Base-by-base conservation (phyloP, 1,140 invertebrate species). In the Cotesia glomerata region DNA sequence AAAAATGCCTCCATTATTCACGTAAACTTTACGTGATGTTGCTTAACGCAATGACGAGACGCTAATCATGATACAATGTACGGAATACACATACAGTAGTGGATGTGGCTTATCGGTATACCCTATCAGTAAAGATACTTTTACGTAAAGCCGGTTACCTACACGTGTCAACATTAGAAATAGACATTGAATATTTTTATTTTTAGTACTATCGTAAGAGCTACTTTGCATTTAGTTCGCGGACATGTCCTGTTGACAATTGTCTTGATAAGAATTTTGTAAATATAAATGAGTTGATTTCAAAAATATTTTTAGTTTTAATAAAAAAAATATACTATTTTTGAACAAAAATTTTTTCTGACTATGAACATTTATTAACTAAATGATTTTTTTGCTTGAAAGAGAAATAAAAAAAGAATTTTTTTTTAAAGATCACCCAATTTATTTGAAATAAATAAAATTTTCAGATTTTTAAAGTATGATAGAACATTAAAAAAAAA, bases 1-100 rank as follows among this genome's bases (percentile, higher is more conserved):
- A 58, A 73, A 61, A 75, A 74, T 76, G 74, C 81, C 83, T 84
- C 75, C 81, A 84, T 84, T 83, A 84, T 84, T 84, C 81, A 83
- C 63, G 69, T 59, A 59, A 65, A 16, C 14, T 39, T 58, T 72
- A 63, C 56, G 54, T 26, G 26, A 26, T 26, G 26, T 58, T 75
- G 73, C 81, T 78, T 80, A 77, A 81, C 78, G 77, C 77, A 78
- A 79, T 82, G 81, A 77, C 76, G 76, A 68, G 69, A 61, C 74
- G 69, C 45, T 9, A 45, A 45, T 9, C 39, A 45, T 7, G 62
- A 71, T 14, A 58, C 26, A 26, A 26, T 26, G 26, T 26, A 26
- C 26, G 26, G 26, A 26, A 26, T 26, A 26, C 26, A 26, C 26
- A 64, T 45, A 70, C 73, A 45, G 39, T 45, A 45, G 7, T 45